phyloP scores from a whole-genome alignment of 2,888 invertebrate species.

The Scaptomyza parva region DNA sequence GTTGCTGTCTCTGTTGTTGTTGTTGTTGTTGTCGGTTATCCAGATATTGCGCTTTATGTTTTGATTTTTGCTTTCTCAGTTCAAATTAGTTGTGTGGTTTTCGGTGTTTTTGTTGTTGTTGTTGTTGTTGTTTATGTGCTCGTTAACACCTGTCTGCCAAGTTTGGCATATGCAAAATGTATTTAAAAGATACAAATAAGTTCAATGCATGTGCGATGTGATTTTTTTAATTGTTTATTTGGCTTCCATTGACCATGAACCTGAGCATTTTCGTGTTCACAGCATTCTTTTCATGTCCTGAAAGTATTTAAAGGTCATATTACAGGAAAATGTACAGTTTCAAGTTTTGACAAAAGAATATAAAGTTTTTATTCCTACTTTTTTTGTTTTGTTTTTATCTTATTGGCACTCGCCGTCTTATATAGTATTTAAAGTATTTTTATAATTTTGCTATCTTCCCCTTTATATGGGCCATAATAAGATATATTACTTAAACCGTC shows the following conservation, averaged over 20 bases:
- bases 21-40: conserved; percentile 16
- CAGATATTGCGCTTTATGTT: conserved; percentile 9
- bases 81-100: conserved; percentile 29
- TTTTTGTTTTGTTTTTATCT: conserved; percentile 6
- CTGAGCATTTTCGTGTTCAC: conserved; percentile 39
- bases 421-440: conserved; percentile 5
- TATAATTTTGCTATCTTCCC: conserved; percentile 6
- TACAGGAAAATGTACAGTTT: background rate
- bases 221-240: conserved; percentile 35
- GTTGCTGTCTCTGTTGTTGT: no score
- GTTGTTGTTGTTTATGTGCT: conserved; percentile 39
- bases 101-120: no score
- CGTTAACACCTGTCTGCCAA: conserved; percentile 41
- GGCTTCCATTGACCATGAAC: conserved; percentile 69
- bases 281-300: conserved; percentile 12
- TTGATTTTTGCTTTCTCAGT: conserved; percentile 18
- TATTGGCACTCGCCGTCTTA: conserved; percentile 6
- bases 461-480: conserved; percentile 3
- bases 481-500: background rate
- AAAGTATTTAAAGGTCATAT: conserved; percentile 1
- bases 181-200: conserved; percentile 33
- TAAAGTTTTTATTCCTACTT: background rate
- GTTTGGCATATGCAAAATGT: conserved; percentile 29
- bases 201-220: conserved; percentile 21
- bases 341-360: conserved; percentile 17